Conservation (phyloP, 2,888 invertebrate species). For the Anticlea derivata region DNA sequence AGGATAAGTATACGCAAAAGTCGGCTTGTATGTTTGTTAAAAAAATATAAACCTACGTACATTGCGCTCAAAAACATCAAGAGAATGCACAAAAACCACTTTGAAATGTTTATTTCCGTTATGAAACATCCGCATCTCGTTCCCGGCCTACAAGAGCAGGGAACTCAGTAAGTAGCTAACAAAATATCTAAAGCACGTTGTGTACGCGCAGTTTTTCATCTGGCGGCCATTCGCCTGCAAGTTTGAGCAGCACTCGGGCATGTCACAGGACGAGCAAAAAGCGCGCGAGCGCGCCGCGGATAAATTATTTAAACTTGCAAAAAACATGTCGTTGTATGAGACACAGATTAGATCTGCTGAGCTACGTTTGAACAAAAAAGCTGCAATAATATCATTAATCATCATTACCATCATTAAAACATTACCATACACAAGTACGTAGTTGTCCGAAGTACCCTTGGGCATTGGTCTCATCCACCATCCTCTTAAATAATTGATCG, state of each 20-base stretch:
- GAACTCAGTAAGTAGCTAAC: not conserved
- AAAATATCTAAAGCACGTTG: conserved; percentile 6
- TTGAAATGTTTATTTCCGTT: no score
- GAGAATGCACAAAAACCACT: no score
- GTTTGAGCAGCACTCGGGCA: conserved; percentile 28
- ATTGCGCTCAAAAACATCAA: no score
- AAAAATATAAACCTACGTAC: no score
- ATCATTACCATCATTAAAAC: no score
- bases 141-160: not conserved
- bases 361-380: not conserved
- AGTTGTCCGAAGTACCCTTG: no score
- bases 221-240: conserved; percentile 22
- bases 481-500: no score
- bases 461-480: no score
- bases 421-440: no score
- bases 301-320: conserved; percentile 30
- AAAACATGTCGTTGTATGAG: conserved; percentile 25
- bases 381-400: no score
- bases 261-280: conserved; percentile 31
- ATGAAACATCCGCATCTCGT: not conserved
- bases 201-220: conserved; percentile 22
- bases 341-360: not conserved
- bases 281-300: conserved; percentile 15
- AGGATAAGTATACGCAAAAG: no score
- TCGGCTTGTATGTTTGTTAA: no score